Percentiles rank a stretch among this genome's conserved stretches.
Conservation (phyloP, 2,797 vertebrate species). For the Saxicola maurus region DNA sequence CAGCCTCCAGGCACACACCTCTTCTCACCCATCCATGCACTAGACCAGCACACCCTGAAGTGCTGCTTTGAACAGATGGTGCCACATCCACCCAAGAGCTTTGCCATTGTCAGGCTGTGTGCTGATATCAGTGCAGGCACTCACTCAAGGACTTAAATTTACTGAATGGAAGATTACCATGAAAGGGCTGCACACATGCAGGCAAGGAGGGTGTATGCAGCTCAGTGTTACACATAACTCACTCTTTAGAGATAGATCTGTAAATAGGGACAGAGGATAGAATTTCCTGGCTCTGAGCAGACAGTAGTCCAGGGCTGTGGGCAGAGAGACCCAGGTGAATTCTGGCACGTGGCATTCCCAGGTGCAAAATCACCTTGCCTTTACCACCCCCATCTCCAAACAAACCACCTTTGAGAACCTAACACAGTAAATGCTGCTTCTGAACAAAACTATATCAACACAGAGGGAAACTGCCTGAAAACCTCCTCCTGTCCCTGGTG, state of each 20-base stretch:
- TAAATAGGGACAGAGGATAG: accelerated
- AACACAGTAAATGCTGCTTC: background rate
- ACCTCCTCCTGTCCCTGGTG: background rate
- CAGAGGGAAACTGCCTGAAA: background rate
- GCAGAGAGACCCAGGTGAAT: background rate
- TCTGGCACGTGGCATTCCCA: background rate
- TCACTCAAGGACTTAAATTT: background rate
- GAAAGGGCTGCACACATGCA: background rate
- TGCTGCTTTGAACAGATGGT: background rate
- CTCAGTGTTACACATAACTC: background rate
- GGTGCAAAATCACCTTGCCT: no score
- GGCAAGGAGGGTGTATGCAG: background rate
- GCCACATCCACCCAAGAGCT: background rate
- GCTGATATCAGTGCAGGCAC: background rate
- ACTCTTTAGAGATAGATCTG: accelerated
- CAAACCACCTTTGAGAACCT: background rate
- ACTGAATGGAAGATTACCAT: background rate
- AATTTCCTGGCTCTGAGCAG: background rate
- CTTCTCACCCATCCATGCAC: accelerated
- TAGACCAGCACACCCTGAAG: background rate
- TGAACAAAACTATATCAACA: background rate
- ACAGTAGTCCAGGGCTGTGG: background rate
- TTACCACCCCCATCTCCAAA: background rate
- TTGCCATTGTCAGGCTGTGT: background rate
- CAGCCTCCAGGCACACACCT: background rate